phyloP scores from a whole-genome alignment of 1,140 invertebrate genomes.

The Thalassaphorura encarpata region DNA sequence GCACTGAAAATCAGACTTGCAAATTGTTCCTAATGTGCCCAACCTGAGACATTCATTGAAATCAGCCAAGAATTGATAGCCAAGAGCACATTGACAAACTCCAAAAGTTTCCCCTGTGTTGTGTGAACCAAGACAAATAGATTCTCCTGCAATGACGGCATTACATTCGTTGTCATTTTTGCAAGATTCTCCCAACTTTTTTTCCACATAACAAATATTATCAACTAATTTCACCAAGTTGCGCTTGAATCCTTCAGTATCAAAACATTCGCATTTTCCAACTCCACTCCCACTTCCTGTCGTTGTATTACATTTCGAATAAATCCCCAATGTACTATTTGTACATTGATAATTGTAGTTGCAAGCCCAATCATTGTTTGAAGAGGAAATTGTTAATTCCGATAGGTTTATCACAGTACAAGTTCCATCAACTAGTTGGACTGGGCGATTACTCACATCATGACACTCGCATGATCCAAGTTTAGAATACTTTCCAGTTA shows the following conservation, averaged over 20 bases:
- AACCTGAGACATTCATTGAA: not conserved
- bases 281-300: too few relatives aligned
- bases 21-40: not conserved
- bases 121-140: not conserved
- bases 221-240: not conserved
- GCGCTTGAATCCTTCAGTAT: not conserved
- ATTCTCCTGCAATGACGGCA: not conserved
- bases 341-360: too few relatives aligned
- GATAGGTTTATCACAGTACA: too few relatives aligned
- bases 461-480: too few relatives aligned
- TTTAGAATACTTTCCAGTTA: too few relatives aligned
- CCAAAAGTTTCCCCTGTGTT: not conserved
- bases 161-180: constrained; percentile 2
- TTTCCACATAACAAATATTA: constrained; percentile 3
- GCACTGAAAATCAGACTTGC: not conserved
- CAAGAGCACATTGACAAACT: not conserved
- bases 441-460: too few relatives aligned
- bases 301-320: too few relatives aligned
- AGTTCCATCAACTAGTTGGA: too few relatives aligned
- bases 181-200: constrained; percentile 7
- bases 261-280: constrained; percentile 14
- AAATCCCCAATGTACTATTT: too few relatives aligned
- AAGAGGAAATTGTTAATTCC: too few relatives aligned
- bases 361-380: too few relatives aligned
- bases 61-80: not conserved